Base-by-base conservation (phyloP, 1,140 invertebrate species). In the Rhagoletis zephyria region DNA sequence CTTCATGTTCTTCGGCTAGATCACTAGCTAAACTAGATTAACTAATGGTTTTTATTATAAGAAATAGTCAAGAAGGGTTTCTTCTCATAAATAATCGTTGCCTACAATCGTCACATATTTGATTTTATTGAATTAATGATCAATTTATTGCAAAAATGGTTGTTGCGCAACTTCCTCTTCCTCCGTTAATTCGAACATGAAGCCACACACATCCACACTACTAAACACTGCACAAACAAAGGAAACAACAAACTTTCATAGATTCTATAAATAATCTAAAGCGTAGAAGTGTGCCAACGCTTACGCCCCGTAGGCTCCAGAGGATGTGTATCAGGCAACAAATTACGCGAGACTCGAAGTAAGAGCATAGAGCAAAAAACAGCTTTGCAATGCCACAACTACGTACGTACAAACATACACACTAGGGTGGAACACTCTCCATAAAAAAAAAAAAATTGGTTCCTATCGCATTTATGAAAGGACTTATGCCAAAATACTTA, bases 231-330 rank as follows among this genome's bases (percentile, higher is more conserved):
- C 64, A 40, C 64, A 42, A 56, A 67, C 10, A 67, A 67, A 40
- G 30, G 10, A 67, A 67, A 67, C 64, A 67, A 67, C 64, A 30
- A 67, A 30, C 64, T 14, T 30, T 48, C 70, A 6, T 42, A 74
- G 12, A 30, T 48, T 74, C 70, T 4, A 45, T 48, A 48, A 74
- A 74, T 48, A 74, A 74, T 16, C 42, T 10, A 74, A 74, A 42
- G 67, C 40, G 42, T 45, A 14, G 42, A 74, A 45, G 45, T 42
- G 40, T 74, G 74, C 74, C 74, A 77, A 77, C 74, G 4, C 48
- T 56, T 56, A n/a, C n/a, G 16, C n/a, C 74, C 48, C 48, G n/a
- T 67, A 9, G 74, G 74, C 45, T 81, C 48, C 30, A 19, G n/a
- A 56, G 7, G 74, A 56, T 19, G 30, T 81, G n/a, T 56, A 81